Conservation (phyloP, 1,140 invertebrate genomes). For the Matsumurasca onukii region DNA sequence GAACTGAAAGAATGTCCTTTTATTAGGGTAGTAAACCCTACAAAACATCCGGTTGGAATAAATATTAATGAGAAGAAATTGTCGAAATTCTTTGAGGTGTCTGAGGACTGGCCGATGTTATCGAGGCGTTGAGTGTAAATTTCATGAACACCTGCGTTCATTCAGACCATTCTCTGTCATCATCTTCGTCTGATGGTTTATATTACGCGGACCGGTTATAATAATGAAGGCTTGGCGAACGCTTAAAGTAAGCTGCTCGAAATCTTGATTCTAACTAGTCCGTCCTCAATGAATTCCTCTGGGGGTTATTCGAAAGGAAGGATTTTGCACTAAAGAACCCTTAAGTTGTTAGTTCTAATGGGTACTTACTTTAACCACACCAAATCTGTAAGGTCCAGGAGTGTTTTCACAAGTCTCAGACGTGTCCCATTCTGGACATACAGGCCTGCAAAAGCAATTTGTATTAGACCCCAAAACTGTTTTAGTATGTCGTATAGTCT, state of each 20-base stretch:
- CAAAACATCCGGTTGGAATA: neutral
- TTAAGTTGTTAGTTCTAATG: too few relatives aligned
- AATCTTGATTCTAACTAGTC: too few relatives aligned
- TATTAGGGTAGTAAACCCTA: too few relatives aligned
- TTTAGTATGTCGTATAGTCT: neutral
- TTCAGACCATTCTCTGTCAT: too few relatives aligned
- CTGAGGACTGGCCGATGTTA: neutral
- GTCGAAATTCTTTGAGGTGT: neutral
- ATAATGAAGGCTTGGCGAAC: too few relatives aligned
- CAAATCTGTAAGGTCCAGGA: constrained; percentile 29
- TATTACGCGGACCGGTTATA: too few relatives aligned
- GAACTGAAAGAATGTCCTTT: too few relatives aligned
- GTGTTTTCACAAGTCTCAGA: constrained; percentile 25
- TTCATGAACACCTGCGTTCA: constrained; percentile 7
- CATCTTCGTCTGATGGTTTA: too few relatives aligned
- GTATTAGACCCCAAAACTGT: neutral
- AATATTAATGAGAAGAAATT: constrained; percentile 11
- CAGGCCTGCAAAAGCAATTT: constrained; percentile 16
- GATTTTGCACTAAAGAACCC: too few relatives aligned
- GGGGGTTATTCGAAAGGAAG: too few relatives aligned
- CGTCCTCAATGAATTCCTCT: too few relatives aligned
- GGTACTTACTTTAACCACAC: constrained; percentile 23
- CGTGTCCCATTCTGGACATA: constrained; percentile 32
- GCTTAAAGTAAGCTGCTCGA: too few relatives aligned
- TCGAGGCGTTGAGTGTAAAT: neutral